Evolutionary conservation across 2,113 vertebrate species (phyloP).

Genomic region (Nicator chloris): DNA sequence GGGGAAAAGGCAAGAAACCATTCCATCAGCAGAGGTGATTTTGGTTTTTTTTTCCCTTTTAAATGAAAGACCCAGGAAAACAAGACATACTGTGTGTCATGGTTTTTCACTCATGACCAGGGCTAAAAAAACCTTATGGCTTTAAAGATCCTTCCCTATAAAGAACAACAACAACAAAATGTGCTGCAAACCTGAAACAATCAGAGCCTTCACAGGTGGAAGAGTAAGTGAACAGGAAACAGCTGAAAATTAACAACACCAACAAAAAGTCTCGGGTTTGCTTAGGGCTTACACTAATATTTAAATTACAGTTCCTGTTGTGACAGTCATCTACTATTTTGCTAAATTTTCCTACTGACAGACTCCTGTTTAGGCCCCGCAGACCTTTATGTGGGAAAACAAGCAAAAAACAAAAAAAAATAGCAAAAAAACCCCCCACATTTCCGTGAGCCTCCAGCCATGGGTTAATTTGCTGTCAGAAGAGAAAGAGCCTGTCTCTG

Average conservation of each 20-base stretch:
- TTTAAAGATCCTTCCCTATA: background rate
- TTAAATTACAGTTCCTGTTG: background rate
- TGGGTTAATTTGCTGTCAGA: background rate
- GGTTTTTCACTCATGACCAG: background rate
- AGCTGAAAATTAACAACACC: background rate
- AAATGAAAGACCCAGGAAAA: background rate
- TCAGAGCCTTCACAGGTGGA: background rate
- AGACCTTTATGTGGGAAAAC: background rate
- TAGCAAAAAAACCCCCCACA: background rate
- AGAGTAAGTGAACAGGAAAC: background rate
- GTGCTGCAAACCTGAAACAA: background rate
- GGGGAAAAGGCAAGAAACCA: background rate
- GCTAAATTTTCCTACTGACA: background rate
- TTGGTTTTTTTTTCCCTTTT: background rate
- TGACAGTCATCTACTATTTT: background rate
- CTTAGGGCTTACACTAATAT: background rate
- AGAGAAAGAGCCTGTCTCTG: background rate
- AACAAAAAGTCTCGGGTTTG: background rate
- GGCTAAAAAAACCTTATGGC: background rate
- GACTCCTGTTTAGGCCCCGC: background rate
- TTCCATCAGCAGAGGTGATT: background rate
- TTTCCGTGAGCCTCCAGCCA: background rate
- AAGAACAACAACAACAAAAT: background rate
- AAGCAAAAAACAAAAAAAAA: background rate
- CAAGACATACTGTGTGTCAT: background rate